phyloP scores from a whole-genome alignment of 2,888 invertebrate species.

The Chymomyza procnemis region DNA sequence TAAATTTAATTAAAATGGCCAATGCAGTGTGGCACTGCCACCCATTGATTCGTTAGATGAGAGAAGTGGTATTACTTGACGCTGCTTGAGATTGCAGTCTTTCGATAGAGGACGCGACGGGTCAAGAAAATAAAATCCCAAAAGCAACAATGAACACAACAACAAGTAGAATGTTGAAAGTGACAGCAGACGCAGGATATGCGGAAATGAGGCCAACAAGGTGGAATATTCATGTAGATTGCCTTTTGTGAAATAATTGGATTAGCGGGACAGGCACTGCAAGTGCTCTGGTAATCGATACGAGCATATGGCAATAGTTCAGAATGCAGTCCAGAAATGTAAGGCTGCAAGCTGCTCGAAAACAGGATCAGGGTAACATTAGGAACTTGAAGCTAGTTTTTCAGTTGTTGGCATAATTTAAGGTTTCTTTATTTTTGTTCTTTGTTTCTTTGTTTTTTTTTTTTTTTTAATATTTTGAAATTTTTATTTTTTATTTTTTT shows the following conservation, averaged over 20 bases:
- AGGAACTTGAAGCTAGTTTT: no score
- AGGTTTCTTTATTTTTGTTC: no score
- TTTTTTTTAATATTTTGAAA: no score
- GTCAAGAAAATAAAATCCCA: conserved; percentile 13
- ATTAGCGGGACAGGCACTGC: conserved; percentile 5
- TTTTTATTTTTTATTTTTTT: no score
- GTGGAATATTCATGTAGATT: conserved; percentile 16
- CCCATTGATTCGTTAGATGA: background rate
- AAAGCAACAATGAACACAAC: background rate
- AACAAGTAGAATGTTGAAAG: background rate
- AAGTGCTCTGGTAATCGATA: background rate
- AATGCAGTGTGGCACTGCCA: conserved; percentile 3
- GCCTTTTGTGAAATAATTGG: conserved; percentile 23
- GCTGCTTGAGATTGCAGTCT: conserved; percentile 29
- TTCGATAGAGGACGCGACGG: conserved; percentile 20
- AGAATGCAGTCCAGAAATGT: no score
- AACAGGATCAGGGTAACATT: background rate
- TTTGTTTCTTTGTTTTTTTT: no score
- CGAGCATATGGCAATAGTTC: background rate
- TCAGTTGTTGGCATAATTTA: no score
- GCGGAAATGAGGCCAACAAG: background rate
- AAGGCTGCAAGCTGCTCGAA: background rate
- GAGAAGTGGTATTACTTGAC: conserved; percentile 1
- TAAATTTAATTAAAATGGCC: conserved; percentile 52
- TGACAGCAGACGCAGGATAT: background rate